Base-by-base conservation (phyloP, 2,113 vertebrate genomes). In the Jaculus jaculus region DNA sequence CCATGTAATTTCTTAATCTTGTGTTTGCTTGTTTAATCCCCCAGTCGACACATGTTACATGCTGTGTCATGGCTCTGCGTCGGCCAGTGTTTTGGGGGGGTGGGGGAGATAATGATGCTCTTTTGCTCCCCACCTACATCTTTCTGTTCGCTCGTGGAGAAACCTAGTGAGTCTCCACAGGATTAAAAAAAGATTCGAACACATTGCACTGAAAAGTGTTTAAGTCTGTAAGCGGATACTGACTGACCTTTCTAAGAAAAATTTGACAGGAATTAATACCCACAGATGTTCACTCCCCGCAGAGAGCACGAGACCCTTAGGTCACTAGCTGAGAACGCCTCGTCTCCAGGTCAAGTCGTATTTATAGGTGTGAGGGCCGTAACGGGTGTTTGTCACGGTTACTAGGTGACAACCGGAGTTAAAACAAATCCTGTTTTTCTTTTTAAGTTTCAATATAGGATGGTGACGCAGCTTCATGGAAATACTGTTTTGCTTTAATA, bases 171-270 rank as follows among this genome's bases (percentile, higher is more conserved):
- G 30, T 83, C 42, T 80, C 92, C 13, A 47, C 26, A 93, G 95
- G 97, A 94, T 97, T 87, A 10, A 83, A 96, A 95, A 54, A 89
- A 37, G 54, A 94, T 97, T 96, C 86, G 93, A 90, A 92, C 96
- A 96, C 95, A 61, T 92, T 20, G 68, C 96, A 87, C 72, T 91
- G 72, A 97, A 94, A 97, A 92, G 93, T 97, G 96, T 91, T 96
- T 80, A 97, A 89, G 95, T 82, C 85, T 16, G 98, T 98, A 98
- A 98, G 73, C 73, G 93, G 97, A 98, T 92, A 97, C 74, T 47
- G 95, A 21, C 94, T 98, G 98, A 98, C 98, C 98, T 98, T 98
- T 98, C 97, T 96, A 97, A 98, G 97, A 98, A 98, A 97, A 97
- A 97, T 98, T 96, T 92, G 77, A 85, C 39, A 94, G 97, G 96